Evolutionary conservation across 2,888 invertebrate genomes (phyloP).

Genomic region (Andrena minutula): DNA sequence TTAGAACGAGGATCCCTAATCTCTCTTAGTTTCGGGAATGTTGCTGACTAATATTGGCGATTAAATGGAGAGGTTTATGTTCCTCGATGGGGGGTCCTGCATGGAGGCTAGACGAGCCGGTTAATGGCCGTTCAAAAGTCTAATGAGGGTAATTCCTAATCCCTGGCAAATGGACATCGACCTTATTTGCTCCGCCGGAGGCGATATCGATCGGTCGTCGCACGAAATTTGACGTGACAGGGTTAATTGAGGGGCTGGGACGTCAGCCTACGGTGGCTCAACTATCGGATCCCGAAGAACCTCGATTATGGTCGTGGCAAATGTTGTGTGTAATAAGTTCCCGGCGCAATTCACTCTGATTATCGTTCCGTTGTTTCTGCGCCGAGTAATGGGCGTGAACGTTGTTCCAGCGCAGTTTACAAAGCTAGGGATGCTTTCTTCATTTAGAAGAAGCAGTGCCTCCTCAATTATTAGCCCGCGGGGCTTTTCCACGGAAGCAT

Average conservation of each 20-base stretch:
- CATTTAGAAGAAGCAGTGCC: too few relatives aligned
- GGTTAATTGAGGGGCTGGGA: conserved; percentile 39
- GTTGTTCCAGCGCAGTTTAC: not conserved
- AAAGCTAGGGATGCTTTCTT: too few relatives aligned
- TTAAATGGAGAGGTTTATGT: not conserved
- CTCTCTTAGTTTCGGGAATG: not conserved
- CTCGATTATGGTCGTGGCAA: not conserved
- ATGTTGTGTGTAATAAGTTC: not conserved
- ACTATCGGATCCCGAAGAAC: conserved; percentile 25
- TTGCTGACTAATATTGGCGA: not conserved
- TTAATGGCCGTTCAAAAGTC: conserved; percentile 46
- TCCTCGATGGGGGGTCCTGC: not conserved
- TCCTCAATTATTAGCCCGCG: too few relatives aligned
- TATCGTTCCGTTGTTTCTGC: not conserved
- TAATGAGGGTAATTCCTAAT: conserved; percentile 53
- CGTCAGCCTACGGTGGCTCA: not conserved
- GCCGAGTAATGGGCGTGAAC: not conserved
- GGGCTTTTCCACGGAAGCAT: too few relatives aligned
- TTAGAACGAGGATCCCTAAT: not conserved
- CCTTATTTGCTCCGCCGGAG: conserved; percentile 40
- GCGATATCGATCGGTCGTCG: conserved; percentile 54
- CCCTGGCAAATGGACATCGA: conserved; percentile 40
- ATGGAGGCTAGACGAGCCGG: conserved; percentile 2
- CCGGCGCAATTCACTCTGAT: not conserved
- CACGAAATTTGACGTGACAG: conserved; percentile 49